Conservation (phyloP, 2,113 vertebrate genomes). For the Varanus komodoensis region DNA sequence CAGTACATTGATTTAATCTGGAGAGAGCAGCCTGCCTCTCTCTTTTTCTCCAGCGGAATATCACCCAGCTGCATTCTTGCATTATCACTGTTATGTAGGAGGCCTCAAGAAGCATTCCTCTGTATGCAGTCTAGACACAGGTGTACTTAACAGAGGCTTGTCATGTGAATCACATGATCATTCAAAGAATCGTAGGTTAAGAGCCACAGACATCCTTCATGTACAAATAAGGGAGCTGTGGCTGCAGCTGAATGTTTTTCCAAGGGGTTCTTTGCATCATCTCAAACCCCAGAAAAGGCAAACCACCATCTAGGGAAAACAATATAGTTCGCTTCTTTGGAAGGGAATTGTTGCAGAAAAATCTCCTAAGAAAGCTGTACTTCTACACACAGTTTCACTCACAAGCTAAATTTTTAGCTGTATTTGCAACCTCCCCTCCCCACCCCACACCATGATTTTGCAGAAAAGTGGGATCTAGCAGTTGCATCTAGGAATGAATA, state of each 20-base stretch:
- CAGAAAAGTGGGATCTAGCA: conserved; percentile 12
- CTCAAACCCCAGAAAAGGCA: background rate
- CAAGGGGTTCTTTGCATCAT: background rate
- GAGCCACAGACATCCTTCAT: background rate
- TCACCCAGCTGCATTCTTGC: background rate
- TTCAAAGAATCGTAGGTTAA: background rate
- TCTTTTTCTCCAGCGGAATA: background rate
- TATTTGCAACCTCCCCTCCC: conserved; percentile 6
- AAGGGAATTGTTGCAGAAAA: background rate
- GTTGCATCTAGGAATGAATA: background rate
- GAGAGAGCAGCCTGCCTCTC: conserved; percentile 23
- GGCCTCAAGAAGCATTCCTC: background rate
- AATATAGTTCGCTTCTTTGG: background rate
- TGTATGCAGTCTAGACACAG: background rate
- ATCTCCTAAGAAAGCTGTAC: background rate
- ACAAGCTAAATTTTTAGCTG: conserved; percentile 13
- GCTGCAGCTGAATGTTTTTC: background rate
- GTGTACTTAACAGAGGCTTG: background rate
- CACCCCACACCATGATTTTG: background rate
- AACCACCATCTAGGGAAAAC: background rate
- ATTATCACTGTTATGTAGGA: background rate
- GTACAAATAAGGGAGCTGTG: background rate
- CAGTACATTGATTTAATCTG: background rate
- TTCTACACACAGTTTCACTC: conserved; percentile 14
- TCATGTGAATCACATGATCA: background rate